Evolutionary conservation across 2,113 vertebrate genomes (phyloP), one percentile per base, ranked within the genome.

Genomic region (Bubo scandiacus): DNA sequence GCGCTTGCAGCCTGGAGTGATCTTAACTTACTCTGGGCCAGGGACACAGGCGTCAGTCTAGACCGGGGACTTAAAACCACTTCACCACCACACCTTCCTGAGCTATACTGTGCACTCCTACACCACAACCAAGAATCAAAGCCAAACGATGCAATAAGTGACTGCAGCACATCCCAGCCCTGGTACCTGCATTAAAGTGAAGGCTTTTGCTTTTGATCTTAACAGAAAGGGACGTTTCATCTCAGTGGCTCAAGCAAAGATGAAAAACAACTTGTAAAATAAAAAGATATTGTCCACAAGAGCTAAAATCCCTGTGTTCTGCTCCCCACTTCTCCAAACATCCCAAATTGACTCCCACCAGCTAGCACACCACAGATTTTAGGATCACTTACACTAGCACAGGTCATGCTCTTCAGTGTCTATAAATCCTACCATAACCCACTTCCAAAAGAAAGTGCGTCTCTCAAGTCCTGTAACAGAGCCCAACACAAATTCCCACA

Each of bases 111-210:
- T 27, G 49, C 80, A 23, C 72, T 94, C 47, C 73, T 57, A 29
- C 47, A 43, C 88, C 80, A 74, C 88, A 92, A 22, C 68, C 49
- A 57, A 71, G 88, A 77, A 94, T 94, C 88, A 94, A 96, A 96
- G 96, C 91, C 86, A 97, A 96, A 86, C 11, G 6, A 91, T 15
- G 65, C 70, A 78, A 8, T 40, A 52, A 92, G 58, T 2, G 55
- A 81, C 86, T 74, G 65, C 83, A 91, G 88, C 72, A 72, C 57
- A 82, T 63, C 73, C 86, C 88, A 91, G 77, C 49, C 57, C 65
- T 13, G 80, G 51, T 58, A 81, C 77, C 65, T 52, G 82, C 82
- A 86, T 36, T 59, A 34, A 95, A 90, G 75, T 2, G 9, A 81
- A 93, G 68, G n/a, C 7, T 36, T 94, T 88, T 88, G 67, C 45